Percentiles rank a stretch among this genome's conserved stretches.
phyloP scores from a whole-genome alignment of 1,140 invertebrate species.

The Cyclina sinensis region DNA sequence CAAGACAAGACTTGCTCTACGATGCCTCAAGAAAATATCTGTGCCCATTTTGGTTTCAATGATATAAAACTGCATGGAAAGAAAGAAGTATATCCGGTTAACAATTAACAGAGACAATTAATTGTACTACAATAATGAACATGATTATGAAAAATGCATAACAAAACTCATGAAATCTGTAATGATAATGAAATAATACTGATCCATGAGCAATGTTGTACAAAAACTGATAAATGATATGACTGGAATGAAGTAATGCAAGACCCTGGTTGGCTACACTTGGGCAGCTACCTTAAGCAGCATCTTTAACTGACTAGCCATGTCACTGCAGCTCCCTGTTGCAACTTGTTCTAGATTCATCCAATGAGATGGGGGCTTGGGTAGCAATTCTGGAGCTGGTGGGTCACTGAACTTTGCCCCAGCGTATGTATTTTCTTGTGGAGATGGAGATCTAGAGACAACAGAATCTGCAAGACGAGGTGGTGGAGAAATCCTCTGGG shows the following conservation, averaged over 20 bases:
- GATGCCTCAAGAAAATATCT: not conserved
- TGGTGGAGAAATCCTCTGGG: conserved; percentile 51
- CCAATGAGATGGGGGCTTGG: conserved; percentile 89
- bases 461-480: conserved; percentile 8
- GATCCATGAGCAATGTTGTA: conserved; percentile 70
- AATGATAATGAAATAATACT: conserved; percentile 75
- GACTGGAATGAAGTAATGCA: conserved; percentile 76
- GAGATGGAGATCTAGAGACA: conserved; percentile 48
- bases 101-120: not conserved
- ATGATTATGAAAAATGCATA: conserved; percentile 62
- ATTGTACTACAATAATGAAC: not conserved
- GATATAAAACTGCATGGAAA: conserved; percentile 50
- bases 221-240: conserved; percentile 67
- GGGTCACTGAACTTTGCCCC: conserved; percentile 90
- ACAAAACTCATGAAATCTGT: conserved; percentile 72
- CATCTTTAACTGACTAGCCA: conserved; percentile 88
- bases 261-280: conserved; percentile 57
- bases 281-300: conserved; percentile 88
- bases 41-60: conserved; percentile 44
- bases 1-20: not conserved
- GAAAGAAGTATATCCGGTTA: conserved; percentile 45
- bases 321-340: conserved; percentile 76
- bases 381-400: conserved; percentile 89
- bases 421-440: conserved; percentile 86
- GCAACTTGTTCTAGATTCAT: conserved; percentile 72